A percentile compares a stretch with the other conserved stretches of the same genome.
These are phyloP conservation scores for Tympanuchus pallidicinctus DNA, from an alignment of 2,113 vertebrate genomes.

Conservation along the genomic window DNA sequence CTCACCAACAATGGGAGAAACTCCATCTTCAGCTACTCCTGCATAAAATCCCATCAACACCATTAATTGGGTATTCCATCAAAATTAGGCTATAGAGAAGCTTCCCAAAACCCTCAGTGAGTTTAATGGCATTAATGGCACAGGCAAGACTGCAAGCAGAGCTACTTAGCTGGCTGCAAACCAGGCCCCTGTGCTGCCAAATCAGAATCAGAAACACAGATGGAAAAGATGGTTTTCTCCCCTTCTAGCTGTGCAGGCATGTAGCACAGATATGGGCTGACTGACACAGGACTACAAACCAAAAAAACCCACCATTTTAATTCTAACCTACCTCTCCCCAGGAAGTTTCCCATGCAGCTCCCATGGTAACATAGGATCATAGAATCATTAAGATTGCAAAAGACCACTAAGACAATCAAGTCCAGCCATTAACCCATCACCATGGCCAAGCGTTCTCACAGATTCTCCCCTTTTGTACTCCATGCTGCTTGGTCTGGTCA, in stretches of 20 bases:
- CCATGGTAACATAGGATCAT: too few species aligned
- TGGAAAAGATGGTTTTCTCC: not conserved
- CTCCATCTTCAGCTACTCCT: not conserved
- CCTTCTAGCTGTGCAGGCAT: not conserved
- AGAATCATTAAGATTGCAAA: too few species aligned
- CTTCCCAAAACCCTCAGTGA: not conserved
- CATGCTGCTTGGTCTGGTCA: not conserved
- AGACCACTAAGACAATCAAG: too few species aligned
- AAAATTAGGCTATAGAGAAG: not conserved
- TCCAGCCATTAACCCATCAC: too few species aligned
- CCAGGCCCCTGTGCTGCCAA: not conserved
- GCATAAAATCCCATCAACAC: not conserved
- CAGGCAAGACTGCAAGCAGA: not conserved
- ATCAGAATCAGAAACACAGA: conserved; percentile 22
- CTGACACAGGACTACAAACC: accelerated
- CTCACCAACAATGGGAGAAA: not conserved
- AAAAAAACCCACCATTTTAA: not conserved
- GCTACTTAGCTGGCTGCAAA: conserved; percentile 11
- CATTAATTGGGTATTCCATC: not conserved
- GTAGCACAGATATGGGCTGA: not conserved
- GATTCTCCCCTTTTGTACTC: not conserved
- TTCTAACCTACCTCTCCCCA: not conserved
- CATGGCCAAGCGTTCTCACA: not conserved
- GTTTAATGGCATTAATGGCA: accelerated
- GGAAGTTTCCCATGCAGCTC: not conserved